Conservation (phyloP, 2,888 invertebrate genomes). For the Ormyrus nitidulus region DNA sequence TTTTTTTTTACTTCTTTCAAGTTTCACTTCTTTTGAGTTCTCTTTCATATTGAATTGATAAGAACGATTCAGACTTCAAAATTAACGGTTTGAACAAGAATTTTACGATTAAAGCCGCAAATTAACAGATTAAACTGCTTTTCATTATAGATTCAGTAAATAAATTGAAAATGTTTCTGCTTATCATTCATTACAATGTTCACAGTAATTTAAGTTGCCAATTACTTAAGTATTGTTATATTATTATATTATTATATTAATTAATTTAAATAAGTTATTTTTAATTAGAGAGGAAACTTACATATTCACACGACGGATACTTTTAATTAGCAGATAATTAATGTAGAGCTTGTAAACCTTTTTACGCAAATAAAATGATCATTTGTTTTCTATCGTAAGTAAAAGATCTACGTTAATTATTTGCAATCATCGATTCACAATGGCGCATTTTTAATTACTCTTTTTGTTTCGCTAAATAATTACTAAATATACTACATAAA, state of each 20-base stretch:
- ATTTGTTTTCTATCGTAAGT: constrained; percentile 8
- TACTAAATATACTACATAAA: constrained; percentile 36
- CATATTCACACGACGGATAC: constrained; percentile 68
- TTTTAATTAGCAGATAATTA: constrained; percentile 42
- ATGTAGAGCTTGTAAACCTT: constrained; percentile 23
- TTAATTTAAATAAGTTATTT: constrained; percentile 63
- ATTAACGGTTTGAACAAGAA: not conserved
- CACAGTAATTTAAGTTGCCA: constrained; percentile 40
- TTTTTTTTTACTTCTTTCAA: too few species aligned
- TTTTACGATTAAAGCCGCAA: too few species aligned
- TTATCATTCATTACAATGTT: not conserved
- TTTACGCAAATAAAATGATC: not conserved
- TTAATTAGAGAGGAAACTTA: constrained; percentile 73
- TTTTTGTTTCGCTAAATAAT: constrained; percentile 48
- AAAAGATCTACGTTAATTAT: constrained; percentile 43
- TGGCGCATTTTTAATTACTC: constrained; percentile 47
- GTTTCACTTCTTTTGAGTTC: too few species aligned
- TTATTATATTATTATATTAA: constrained; percentile 25
- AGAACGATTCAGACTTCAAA: too few species aligned
- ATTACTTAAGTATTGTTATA: constrained; percentile 26
- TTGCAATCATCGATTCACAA: constrained; percentile 43
- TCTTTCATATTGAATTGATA: too few species aligned
- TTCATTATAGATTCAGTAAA: too few species aligned
- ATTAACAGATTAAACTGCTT: too few species aligned
- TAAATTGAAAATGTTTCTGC: too few species aligned